phyloP scores from a whole-genome alignment of 2,797 vertebrate genomes.

The Eospalax fontanierii region DNA sequence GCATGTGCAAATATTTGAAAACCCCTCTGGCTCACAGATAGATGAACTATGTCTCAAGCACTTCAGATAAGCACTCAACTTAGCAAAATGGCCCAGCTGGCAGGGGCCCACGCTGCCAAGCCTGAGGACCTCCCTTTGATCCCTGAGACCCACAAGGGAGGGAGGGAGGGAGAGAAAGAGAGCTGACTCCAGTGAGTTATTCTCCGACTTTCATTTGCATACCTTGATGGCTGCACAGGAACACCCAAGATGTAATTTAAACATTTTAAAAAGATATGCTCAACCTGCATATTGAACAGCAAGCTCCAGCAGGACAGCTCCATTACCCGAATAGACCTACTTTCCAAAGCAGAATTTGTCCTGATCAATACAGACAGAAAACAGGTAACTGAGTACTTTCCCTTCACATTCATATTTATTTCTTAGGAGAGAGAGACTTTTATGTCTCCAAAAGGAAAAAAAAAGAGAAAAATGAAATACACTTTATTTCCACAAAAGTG shows the following conservation, averaged over 20 bases:
- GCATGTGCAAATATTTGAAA: neutral
- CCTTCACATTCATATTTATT: neutral
- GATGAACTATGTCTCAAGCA: neutral
- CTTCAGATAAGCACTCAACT: neutral
- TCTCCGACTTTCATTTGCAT: too few species aligned
- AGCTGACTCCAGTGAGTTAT: neutral
- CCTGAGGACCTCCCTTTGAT: neutral
- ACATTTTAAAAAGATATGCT: neutral
- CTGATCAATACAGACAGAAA: slow-evolving; percentile 43
- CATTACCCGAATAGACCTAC: neutral
- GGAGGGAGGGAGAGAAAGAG: too few species aligned
- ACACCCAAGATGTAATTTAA: neutral
- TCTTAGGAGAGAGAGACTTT: neutral
- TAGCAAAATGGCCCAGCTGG: neutral
- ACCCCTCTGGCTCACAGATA: neutral
- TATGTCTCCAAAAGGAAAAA: neutral
- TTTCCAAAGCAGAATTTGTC: slow-evolving; percentile 13
- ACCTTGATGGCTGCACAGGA: too few species aligned
- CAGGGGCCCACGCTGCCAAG: neutral
- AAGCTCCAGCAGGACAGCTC: neutral
- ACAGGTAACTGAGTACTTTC: neutral
- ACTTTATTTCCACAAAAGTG: slow-evolving; percentile 36
- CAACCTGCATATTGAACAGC: neutral
- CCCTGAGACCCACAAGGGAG: neutral
- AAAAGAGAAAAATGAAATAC: slow-evolving; percentile 59